Evolutionary conservation across 2,888 invertebrate species (phyloP).

Genomic region (Eupelmus urozonus): DNA sequence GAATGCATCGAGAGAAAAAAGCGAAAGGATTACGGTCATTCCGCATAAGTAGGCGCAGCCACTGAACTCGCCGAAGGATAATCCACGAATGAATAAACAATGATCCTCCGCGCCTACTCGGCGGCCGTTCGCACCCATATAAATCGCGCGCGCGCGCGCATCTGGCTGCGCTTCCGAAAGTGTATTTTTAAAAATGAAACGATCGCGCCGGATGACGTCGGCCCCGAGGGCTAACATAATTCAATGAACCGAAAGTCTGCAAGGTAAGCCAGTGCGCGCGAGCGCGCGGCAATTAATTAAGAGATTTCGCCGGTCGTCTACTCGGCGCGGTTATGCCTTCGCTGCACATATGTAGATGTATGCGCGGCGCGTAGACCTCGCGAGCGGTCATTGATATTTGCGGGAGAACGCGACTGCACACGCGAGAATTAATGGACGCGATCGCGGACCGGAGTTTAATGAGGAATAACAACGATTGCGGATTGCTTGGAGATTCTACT

Average conservation of each 20-base stretch:
- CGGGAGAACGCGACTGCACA: neutral
- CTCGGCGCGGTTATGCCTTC: neutral
- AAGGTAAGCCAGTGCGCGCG: constrained; percentile 31
- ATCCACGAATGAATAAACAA: constrained; percentile 74
- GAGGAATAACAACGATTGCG: too few species aligned
- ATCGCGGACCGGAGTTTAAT: neutral
- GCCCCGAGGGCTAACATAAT: neutral
- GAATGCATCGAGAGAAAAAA: constrained; percentile 63
- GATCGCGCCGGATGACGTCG: neutral
- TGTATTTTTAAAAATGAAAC: constrained; percentile 16
- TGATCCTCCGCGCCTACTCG: constrained; percentile 66
- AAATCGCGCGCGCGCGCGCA: constrained; percentile 16
- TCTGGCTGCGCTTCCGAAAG: neutral
- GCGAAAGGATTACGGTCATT: constrained; percentile 69
- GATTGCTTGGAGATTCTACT: too few species aligned
- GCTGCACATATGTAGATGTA: neutral
- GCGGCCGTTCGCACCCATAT: neutral
- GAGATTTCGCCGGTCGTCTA: neutral
- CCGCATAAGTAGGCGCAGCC: constrained; percentile 73
- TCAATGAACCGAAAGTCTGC: constrained; percentile 28
- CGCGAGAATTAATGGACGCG: constrained; percentile 15
- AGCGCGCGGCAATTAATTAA: neutral
- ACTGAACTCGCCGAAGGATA: constrained; percentile 75
- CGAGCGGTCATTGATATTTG: constrained; percentile 60
- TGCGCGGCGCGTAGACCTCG: constrained; percentile 34